Base-by-base conservation (phyloP, 2,888 invertebrate genomes). In the Lochmaea capreae region DNA sequence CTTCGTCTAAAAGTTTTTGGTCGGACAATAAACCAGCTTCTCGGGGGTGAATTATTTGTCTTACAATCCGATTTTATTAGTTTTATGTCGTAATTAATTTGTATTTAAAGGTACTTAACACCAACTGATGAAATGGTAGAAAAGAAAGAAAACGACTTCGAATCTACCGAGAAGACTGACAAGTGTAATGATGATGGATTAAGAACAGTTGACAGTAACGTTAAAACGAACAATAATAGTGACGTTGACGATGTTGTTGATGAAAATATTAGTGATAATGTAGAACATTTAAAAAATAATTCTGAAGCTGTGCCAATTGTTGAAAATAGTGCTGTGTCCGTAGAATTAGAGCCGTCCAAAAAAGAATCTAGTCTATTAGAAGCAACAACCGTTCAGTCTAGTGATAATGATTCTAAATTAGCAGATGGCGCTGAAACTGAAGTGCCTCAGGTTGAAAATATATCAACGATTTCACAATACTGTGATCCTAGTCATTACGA, bases 401-500 rank as follows among this genome's bases (percentile, higher is more conserved):
- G 80, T 81, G 79, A 79, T 82, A 77, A 66, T 73, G 79, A 79
- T 80, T 78, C 79, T 81, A 78, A 80, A 79, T 73, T 77, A 79
- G 76, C 74, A 73, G 77, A 78, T 65, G 77, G 76, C 77, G 77
- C 77, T 78, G 80, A 80, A 72, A 82, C 84, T 78, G 83, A 85
- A 82, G 84, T 84, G 83, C 83, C 84, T 83, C 78, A 79, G 78
- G 87, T 89, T 65, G 89, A 90, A 72, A 90, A 89, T 86, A 92
- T 93, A 81, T 91, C 92, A 83, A 91, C 92, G 77, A 93, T 93
- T 88, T 92, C 92, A 79, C 92, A 93, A 80, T 92, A 92, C 85
- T 93, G 93, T 89, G 93, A 93, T 88, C 92, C 92, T 83, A 92
- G 91, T 87, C 89, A 89, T 68, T 86, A 83, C 74, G 79, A 82